Evolutionary conservation across 2,113 vertebrate species (phyloP), one percentile per base, ranked within the genome.

Genomic region (Heliornis fulica): DNA sequence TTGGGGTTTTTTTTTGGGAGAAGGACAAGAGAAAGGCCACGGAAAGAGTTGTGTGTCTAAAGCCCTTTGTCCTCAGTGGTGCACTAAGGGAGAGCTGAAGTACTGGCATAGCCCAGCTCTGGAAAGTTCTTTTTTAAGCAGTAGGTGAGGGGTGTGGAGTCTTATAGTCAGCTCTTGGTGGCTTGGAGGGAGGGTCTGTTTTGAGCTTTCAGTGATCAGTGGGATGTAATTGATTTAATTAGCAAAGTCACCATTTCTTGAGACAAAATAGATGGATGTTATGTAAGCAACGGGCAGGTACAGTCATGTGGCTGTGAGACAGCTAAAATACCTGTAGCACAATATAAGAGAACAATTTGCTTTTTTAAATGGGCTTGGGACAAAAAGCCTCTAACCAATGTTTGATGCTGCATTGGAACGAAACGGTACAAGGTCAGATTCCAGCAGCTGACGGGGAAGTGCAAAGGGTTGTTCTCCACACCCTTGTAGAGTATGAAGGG

Each of bases 341-440:
- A 28, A 54, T 45, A 15, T 41, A 59, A 66, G 12, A 79, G 34
- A 43, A 90, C 51, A 4, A 29, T 71, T 34, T 78, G 25, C 32
- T 29, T 82, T 91, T 91, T 91, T 59, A 75, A 75, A 66, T 15
- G 61, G 13, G 22, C 11, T 3, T 29, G 31, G 9, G 9, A 17
- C 8, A 2, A 43, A 76, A 80, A 56, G 4, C 10, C 22, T 64
- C 26, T 46, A 46, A 53, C n/a, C 34, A 20, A 10, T 21, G 28
- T 50, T 41, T 81, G n/a, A n/a, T n/a, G n/a, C n/a, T n/a, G n/a
- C n/a, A n/a, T n/a, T n/a, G n/a, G n/a, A n/a, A n/a, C n/a, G n/a
- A n/a, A n/a, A n/a, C n/a, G 31, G 7, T 31, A 32, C 0, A 0
- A 5, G 17, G 38, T 68, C 9, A 46, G 38, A 19, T 66, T 77